Evolutionary conservation across 1,140 invertebrate species (phyloP).

Genomic region (Steinernema feltiae): DNA sequence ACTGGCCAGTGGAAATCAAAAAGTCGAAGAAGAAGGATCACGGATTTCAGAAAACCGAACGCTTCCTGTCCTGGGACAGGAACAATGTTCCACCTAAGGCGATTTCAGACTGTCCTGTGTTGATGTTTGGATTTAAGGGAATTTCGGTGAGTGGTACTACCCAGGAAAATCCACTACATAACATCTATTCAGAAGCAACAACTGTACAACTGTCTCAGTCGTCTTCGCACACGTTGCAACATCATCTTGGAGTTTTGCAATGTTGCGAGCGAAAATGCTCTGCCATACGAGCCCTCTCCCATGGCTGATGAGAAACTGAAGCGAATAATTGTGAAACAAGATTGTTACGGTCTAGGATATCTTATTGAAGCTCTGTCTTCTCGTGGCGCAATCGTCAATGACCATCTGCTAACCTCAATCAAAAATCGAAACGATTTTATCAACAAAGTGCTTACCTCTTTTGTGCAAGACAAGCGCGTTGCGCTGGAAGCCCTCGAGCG

Average conservation of each 20-base stretch:
- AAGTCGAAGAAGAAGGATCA: not conserved
- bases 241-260: not conserved
- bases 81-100: not conserved
- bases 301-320: not conserved
- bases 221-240: not conserved
- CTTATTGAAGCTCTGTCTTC: not conserved
- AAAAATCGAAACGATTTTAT: not conserved
- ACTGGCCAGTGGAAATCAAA: not conserved
- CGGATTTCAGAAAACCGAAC: not conserved
- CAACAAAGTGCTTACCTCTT: not conserved
- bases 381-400: conserved; percentile 18
- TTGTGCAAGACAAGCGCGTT: not conserved
- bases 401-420: not conserved
- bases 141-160: not conserved
- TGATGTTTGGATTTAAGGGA: not conserved
- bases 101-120: not conserved
- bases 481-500: conserved; percentile 13
- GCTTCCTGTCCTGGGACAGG: not conserved
- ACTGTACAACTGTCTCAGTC: not conserved
- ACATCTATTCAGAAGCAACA: not conserved
- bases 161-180: not conserved
- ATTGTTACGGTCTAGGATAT: not conserved
- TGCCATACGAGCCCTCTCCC: not conserved
- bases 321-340: not conserved
- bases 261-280: not conserved